Conservation (phyloP, 2,888 invertebrate species). For the Epinotia ramella region DNA sequence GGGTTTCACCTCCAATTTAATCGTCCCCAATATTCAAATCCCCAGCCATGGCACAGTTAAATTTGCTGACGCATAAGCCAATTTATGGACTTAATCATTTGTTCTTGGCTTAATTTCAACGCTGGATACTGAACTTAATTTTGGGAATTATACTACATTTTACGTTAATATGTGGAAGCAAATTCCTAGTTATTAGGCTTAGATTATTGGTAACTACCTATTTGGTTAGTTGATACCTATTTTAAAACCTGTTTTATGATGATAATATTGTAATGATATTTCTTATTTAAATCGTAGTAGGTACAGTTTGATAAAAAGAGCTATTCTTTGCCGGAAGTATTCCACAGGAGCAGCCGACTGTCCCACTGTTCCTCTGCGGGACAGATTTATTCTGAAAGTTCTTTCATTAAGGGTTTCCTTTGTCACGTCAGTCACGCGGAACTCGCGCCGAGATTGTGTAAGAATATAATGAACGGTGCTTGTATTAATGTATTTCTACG, state of each 20-base stretch:
- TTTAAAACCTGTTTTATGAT: too few species aligned
- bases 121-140: background rate
- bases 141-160: slow-evolving; percentile 11
- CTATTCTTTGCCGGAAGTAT: slow-evolving; percentile 32
- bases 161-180: slow-evolving; percentile 20
- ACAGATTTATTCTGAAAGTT: slow-evolving; percentile 49
- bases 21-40: slow-evolving; percentile 35
- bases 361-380: slow-evolving; percentile 22
- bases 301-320: slow-evolving; percentile 3
- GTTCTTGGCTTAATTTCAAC: slow-evolving; percentile 41
- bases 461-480: slow-evolving; percentile 23
- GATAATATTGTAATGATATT: background rate
- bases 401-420: slow-evolving; percentile 46
- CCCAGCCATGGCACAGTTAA: slow-evolving; percentile 17
- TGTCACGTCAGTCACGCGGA: slow-evolving; percentile 48
- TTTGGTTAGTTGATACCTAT: slow-evolving; percentile 13
- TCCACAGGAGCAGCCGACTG: slow-evolving; percentile 19
- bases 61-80: slow-evolving; percentile 15
- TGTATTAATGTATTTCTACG: slow-evolving; percentile 19
- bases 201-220: background rate
- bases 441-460: slow-evolving; percentile 46
- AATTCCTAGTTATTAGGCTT: slow-evolving; percentile 16
- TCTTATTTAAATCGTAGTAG: background rate
- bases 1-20: slow-evolving; percentile 23
- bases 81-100: slow-evolving; percentile 42